These are phyloP conservation scores for Branchipolynoe longqiensis DNA, from an alignment of 2,888 invertebrate genomes.

Conservation along the genomic window DNA sequence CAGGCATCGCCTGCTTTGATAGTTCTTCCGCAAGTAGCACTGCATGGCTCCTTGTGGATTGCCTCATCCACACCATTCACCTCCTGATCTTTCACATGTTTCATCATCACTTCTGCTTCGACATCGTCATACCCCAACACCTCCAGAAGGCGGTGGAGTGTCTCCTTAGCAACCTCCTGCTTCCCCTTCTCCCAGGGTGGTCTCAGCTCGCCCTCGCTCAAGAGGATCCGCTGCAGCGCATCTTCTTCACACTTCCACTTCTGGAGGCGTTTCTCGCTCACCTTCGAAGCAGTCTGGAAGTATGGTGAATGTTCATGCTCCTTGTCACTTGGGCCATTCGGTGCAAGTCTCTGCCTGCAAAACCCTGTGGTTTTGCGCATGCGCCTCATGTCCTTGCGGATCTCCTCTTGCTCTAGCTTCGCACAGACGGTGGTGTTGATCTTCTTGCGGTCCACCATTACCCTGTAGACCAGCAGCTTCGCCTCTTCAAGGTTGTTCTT, in stretches of 20 bases:
- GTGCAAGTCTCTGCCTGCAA: neutral
- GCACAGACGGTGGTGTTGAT: neutral
- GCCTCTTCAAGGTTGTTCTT: slow-evolving; percentile 31
- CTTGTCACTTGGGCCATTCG: slow-evolving; percentile 20
- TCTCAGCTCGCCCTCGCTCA: slow-evolving; percentile 26
- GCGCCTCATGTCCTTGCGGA: neutral
- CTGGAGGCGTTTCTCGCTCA: slow-evolving; percentile 31
- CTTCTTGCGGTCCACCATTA: slow-evolving; percentile 21
- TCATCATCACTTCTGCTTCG: slow-evolving; percentile 24
- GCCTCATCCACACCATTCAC: neutral
- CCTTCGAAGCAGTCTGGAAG: neutral
- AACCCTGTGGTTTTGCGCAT: slow-evolving; percentile 44
- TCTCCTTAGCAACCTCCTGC: slow-evolving; percentile 16
- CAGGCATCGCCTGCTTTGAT: neutral
- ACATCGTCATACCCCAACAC: slow-evolving; percentile 37
- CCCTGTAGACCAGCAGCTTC: neutral
- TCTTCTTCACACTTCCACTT: slow-evolving; percentile 37
- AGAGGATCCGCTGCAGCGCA: slow-evolving; percentile 3
- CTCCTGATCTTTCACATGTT: neutral
- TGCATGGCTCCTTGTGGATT: neutral
- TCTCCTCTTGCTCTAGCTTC: slow-evolving; percentile 17
- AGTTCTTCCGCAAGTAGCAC: too few species aligned
- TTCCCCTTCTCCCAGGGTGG: slow-evolving; percentile 49
- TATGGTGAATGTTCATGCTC: slow-evolving; percentile 32
- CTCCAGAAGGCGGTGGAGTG: neutral